Base-by-base conservation (phyloP, 2,888 invertebrate species). In the Plebejus melissa region DNA sequence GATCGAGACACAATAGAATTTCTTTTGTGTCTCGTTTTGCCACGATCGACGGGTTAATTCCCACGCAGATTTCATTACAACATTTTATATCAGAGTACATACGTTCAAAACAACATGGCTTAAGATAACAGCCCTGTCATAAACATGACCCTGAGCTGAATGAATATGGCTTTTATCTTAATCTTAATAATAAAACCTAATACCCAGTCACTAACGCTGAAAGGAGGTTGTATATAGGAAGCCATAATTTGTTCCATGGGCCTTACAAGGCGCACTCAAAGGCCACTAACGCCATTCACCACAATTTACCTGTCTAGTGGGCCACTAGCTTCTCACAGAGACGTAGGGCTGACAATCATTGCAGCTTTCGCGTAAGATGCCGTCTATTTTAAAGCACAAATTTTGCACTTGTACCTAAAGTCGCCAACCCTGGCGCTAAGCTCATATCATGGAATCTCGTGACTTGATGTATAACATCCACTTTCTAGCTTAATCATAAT, bases 241-340 rank as follows among this genome's bases (percentile, higher is more conserved):
- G 57, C 50, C 38, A 57, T 74, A 77, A 75, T 77, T 78, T 77
- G 72, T 75, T 77, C 72, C 75, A 77, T 75, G 75, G 76, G 74
- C 79, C 75, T 60, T 70, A 76, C 74, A 74, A 77, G 76, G 78
- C 60, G 74, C 77, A 69, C 69, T 77, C 77, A 77, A 76, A 79
- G 75, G 78, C 76, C 75, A 72, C 22, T 46, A 76, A 54, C 74
- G 76, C 78, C 78, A 74, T 77, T 79, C 77, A 77, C 77, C 76
- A 76, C 79, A 79, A 77, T 77, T 75, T 77, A 77, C 77, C 76
- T 60, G 74, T 76, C 70, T 74, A n/a, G 41, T 60, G 38, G 54
- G 57, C 69, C 75, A 57, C 65, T 69, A 4, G 57, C 36, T 75
- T 75, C 75, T 57, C 69, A 75, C 69, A 50, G 75, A 50, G 32